Evolutionary conservation across 1,140 invertebrate species (phyloP).

Genomic region (Lutraria rhynchaena): DNA sequence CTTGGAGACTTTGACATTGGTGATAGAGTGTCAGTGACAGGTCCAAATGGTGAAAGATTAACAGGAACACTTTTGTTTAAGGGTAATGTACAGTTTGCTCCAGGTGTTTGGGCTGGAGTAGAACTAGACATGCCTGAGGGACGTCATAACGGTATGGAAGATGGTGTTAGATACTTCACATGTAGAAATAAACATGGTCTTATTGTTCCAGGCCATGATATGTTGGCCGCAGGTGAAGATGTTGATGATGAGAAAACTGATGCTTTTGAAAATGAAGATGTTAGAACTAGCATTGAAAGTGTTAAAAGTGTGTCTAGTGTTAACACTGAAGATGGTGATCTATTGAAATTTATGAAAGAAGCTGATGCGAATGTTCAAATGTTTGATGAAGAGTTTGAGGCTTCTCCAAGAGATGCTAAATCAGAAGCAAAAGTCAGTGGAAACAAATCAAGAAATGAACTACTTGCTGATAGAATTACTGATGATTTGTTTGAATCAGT

Average conservation of each 20-base stretch:
- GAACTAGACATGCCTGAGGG: slow-evolving; percentile 83
- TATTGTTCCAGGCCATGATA: slow-evolving; percentile 80
- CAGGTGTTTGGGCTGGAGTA: slow-evolving; percentile 86
- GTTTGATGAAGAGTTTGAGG: slow-evolving; percentile 60
- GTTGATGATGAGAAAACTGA: slow-evolving; percentile 36
- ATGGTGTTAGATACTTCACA: slow-evolving; percentile 81
- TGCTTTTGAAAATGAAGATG: slow-evolving; percentile 37
- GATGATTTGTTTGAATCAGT: slow-evolving; percentile 68
- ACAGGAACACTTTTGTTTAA: slow-evolving; percentile 92
- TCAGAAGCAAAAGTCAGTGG: neutral
- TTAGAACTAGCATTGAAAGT: slow-evolving; percentile 60
- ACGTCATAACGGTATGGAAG: slow-evolving; percentile 82
- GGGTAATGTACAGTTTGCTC: slow-evolving; percentile 94
- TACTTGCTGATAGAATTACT: slow-evolving; percentile 71
- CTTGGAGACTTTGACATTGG: slow-evolving; percentile 86
- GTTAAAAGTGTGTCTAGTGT: slow-evolving; percentile 64
- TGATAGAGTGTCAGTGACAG: slow-evolving; percentile 94
- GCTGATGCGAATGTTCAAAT: slow-evolving; percentile 65
- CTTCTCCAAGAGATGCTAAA: slow-evolving; percentile 13
- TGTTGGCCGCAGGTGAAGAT: slow-evolving; percentile 53
- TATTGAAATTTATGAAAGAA: slow-evolving; percentile 65
- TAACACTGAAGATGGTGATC: slow-evolving; percentile 60
- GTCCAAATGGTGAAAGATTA: slow-evolving; percentile 85
- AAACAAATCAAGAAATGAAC: slow-evolving; percentile 21
- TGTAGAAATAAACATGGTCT: slow-evolving; percentile 81